Conservation (phyloP, 2,113 vertebrate species). For the Saimiri boliviensis region DNA sequence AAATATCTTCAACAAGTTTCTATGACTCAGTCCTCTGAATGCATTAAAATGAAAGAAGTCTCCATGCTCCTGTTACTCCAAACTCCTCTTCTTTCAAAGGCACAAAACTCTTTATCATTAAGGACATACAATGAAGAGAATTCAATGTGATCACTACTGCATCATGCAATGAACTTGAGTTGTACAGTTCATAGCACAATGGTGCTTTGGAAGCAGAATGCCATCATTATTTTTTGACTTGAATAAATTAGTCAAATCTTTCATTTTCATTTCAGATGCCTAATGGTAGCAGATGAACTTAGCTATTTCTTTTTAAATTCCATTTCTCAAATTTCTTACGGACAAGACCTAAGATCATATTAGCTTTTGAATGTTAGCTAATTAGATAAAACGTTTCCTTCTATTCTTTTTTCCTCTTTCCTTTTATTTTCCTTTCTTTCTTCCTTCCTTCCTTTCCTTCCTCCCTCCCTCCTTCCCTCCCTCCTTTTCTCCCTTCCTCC, state of each 20-base stretch:
- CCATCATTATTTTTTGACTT: not conserved
- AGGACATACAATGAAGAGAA: not conserved
- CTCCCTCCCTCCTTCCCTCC: no score
- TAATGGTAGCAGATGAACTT: slow-evolving; percentile 9
- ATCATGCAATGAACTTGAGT: not conserved
- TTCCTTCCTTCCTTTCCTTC: fast-evolving
- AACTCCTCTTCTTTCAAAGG: slow-evolving; percentile 48
- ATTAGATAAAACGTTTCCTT: not conserved
- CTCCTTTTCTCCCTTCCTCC: fast-evolving
- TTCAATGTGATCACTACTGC: not conserved
- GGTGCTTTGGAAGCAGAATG: slow-evolving; percentile 5
- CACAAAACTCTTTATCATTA: slow-evolving; percentile 20
- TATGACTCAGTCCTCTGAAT: slow-evolving; percentile 48
- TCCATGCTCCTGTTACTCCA: not conserved
- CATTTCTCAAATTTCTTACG: not conserved
- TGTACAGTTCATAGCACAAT: slow-evolving; percentile 37
- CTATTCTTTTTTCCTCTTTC: not conserved
- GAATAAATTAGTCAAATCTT: slow-evolving; percentile 27
- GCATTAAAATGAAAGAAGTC: slow-evolving; percentile 46
- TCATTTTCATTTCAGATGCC: not conserved
- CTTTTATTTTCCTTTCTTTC: no score
- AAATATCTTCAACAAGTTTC: slow-evolving; percentile 60
- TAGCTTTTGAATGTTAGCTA: slow-evolving; percentile 27
- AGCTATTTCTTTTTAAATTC: slow-evolving; percentile 8
- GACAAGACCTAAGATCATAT: not conserved